Evolutionary conservation across 2,113 vertebrate genomes (phyloP).

Genomic region (Acrocephalus arundinaceus): DNA sequence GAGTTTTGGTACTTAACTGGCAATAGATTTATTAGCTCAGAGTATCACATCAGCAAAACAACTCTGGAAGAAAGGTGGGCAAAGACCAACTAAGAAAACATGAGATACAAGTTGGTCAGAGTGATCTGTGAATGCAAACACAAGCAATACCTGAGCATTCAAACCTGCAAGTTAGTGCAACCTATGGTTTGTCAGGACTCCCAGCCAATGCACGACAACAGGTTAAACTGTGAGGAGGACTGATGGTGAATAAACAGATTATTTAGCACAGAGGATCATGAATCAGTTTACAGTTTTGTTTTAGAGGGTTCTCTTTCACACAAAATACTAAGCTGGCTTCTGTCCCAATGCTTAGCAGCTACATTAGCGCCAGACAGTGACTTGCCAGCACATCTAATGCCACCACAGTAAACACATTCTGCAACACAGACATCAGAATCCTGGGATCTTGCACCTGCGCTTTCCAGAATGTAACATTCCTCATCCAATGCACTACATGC

Average conservation of each 20-base stretch:
- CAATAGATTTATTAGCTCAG: background rate
- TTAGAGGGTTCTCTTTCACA: background rate
- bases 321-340: conserved; percentile 3
- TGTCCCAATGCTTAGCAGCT: background rate
- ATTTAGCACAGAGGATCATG: background rate
- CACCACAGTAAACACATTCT: conserved; percentile 27
- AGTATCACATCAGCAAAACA: background rate
- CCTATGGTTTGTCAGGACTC: background rate
- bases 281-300: background rate
- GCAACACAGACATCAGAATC: background rate
- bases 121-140: background rate
- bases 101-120: background rate
- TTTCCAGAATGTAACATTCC: background rate
- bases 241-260: background rate
- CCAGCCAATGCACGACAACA: background rate
- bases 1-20: background rate
- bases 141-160: background rate
- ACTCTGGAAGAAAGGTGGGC: background rate
- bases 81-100: background rate
- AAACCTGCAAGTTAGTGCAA: background rate
- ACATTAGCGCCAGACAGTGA: background rate
- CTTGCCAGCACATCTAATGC: background rate
- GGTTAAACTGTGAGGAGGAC: background rate
- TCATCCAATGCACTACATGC: background rate
- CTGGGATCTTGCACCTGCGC: background rate